Evolutionary conservation across 2,888 invertebrate species (phyloP), one percentile per base, ranked within the genome.

Genomic region (Axea sp.): DNA sequence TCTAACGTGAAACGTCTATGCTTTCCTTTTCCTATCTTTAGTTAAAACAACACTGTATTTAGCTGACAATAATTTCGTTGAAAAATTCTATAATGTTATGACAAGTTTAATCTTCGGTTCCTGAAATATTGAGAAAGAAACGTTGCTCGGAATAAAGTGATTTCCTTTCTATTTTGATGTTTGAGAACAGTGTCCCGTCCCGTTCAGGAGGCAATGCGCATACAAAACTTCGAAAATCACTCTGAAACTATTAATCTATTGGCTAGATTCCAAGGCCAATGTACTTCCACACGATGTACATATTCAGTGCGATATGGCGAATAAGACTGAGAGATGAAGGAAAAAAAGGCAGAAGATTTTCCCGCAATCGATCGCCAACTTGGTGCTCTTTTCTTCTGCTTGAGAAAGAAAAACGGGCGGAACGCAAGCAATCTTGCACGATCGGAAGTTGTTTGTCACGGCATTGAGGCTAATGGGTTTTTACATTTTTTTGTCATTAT

Each of bases 201-300:
- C 82, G 86, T 86, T 82, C 85, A 82, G 83, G 82, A 86, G 84
- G 81, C 81, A 83, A 83, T 84, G 82, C 79, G 80, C 77, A 76
- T 51, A 59, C 73, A 75, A 84, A 86, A 86, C 78, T 85, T 83
- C 78, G 83, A 85, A 80, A 82, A 86, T 86, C 86, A 86, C 81
- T 82, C 82, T 78, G 76, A 43, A 79, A 81, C 86, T 83, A 86
- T 86, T 83, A 86, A 86, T 86, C 86, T 86, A 85, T 85, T 83
- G 84, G 85, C 85, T 78, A 76, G 74, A 76, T 77, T 83, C 84
- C 86, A 86, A 85, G 83, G 83, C 82, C 83, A 82, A 83, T 86
- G 86, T 83, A 84, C 84, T 84, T 79, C 76, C 59, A 74, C 72
- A 47, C 12, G 55, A 62, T 82, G 83, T 85, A 82, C 82, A 83